Evolutionary conservation across 2,797 vertebrate genomes (phyloP).

Genomic region (Phyllotis vaccarum): DNA sequence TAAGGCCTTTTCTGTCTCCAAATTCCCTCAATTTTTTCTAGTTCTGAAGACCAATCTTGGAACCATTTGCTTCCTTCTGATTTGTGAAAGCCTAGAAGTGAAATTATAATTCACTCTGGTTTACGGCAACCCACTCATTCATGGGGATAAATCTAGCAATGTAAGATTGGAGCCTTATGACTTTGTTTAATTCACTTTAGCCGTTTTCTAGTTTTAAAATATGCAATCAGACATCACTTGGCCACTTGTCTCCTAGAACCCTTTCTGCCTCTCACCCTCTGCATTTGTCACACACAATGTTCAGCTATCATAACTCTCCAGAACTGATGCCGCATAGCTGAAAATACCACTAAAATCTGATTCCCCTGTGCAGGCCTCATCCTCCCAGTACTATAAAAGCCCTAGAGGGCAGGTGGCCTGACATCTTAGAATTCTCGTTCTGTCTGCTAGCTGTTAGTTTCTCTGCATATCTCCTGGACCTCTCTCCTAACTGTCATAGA

Average conservation of each 20-base stretch:
- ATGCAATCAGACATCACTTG: background rate
- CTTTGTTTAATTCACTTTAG: background rate
- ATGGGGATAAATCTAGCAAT: background rate
- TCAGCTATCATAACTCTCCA: background rate
- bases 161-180: background rate
- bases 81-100: background rate
- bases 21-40: slow-evolving; percentile 20
- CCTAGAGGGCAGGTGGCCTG: background rate
- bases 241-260: background rate
- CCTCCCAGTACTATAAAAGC: background rate
- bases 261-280: background rate
- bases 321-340: background rate
- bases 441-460: background rate
- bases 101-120: no score
- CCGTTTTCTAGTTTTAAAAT: slow-evolving; percentile 1
- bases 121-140: background rate
- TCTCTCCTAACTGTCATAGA: background rate
- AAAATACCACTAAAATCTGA: background rate
- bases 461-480: background rate
- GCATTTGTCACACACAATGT: background rate
- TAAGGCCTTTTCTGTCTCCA: background rate
- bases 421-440: background rate
- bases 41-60: background rate
- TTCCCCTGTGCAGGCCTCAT: background rate
- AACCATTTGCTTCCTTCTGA: background rate